Evolutionary conservation across 2,888 invertebrate genomes (phyloP).

Genomic region (Alentia gelatinosa): DNA sequence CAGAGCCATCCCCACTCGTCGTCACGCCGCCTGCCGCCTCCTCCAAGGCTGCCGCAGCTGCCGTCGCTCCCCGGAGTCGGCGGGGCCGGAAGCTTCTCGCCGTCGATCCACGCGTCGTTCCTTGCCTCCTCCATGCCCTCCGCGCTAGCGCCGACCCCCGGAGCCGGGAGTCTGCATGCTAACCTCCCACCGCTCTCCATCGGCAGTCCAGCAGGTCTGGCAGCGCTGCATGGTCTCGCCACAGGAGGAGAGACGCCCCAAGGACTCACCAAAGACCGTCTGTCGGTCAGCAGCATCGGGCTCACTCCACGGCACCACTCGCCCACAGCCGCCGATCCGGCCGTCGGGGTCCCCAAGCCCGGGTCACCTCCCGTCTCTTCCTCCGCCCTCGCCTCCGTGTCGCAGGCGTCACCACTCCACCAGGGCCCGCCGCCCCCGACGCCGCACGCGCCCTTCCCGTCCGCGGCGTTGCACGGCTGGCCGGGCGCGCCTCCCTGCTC

Average conservation of each 20-base stretch:
- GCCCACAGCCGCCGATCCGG: neutral
- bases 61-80: neutral
- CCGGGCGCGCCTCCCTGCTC: slow-evolving; percentile 36
- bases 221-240: neutral
- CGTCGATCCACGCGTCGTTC: neutral
- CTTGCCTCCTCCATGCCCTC: neutral
- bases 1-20: slow-evolving; percentile 22
- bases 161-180: neutral
- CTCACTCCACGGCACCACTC: neutral
- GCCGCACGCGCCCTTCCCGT: neutral
- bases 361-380: neutral
- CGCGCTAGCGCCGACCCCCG: neutral
- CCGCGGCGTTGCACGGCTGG: neutral
- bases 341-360: neutral
- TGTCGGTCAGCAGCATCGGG: neutral
- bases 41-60: neutral
- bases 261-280: neutral
- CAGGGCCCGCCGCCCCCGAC: neutral
- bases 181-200: neutral
- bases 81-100: neutral
- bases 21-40: neutral
- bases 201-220: neutral
- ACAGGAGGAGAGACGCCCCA: neutral
- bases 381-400: neutral
- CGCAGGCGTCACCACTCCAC: neutral